Evolutionary conservation across 2,888 invertebrate species (phyloP).

Genomic region (Heterodera filipjevi): DNA sequence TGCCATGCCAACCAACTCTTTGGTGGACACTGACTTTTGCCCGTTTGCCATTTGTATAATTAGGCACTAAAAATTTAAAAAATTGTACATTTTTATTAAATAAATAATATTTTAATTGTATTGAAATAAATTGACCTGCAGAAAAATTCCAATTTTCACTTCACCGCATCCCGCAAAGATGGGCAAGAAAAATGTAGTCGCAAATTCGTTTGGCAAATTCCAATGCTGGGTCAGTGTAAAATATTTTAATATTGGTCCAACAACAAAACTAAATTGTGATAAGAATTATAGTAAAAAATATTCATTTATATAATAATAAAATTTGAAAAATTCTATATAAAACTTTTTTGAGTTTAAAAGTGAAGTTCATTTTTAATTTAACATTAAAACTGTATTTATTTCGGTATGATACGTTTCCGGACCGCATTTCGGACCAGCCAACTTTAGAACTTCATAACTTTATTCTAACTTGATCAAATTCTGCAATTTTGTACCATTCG

Average conservation of each 20-base stretch:
- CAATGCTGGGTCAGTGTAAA: slow-evolving; percentile 3
- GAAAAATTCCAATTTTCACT: slow-evolving; percentile 8
- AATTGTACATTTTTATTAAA: no score
- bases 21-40: slow-evolving; percentile 15
- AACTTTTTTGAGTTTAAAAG: no score
- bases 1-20: slow-evolving; percentile 15
- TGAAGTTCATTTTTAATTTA: no score
- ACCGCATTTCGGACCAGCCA: no score
- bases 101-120: background rate
- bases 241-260: slow-evolving; percentile 13
- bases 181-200: slow-evolving; percentile 15
- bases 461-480: no score
- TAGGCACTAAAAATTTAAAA: background rate
- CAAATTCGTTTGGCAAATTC: slow-evolving; percentile 21
- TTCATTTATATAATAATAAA: no score
- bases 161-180: slow-evolving; percentile 17
- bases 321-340: no score
- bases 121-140: slow-evolving; percentile 10
- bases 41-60: slow-evolving; percentile 6
- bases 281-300: no score
- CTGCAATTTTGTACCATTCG: no score
- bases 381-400: no score
- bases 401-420: no score
- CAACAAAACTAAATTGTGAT: slow-evolving; percentile 1
- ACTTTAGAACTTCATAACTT: no score